Evolutionary conservation across 2,797 vertebrate species (phyloP), one percentile per base, ranked within the genome.

Genomic region (Heterohyrax brucei): DNA sequence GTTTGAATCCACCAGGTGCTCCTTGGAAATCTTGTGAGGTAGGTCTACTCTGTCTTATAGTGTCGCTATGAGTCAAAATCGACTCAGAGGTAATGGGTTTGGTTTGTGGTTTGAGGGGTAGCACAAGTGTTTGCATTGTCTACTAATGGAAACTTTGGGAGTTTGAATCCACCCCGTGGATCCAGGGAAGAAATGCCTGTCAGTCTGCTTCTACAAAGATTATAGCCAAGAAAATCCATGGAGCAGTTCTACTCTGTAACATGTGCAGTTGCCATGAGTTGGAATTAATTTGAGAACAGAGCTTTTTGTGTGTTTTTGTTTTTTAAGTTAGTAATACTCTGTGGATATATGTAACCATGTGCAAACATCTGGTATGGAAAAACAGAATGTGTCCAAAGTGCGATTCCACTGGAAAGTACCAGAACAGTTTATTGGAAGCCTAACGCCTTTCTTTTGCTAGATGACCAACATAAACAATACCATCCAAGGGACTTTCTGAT

Each of bases 281-380:
- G 4, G 19, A 44, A 73, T 22, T 18, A 73, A 44, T 16, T 73
- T 10, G 18, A 39, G 18, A 73, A 8, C 7, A 18, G 7, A 22
- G 12, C 9, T 73, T 39, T 73, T 44, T 10, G 39, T 39, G 39
- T 39, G 13, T 70, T 70, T 14, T 6, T 61, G 19, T 21, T 21
- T 21, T 61, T 5, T 21, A 19, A 18, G 16, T 33, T 70, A 70
- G 19, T 70, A 33, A 70, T 30, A 12, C 5, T 33, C 33, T 44
- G 33, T 39, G 33, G 19, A 73, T 44, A 73, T 22, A 44, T 94
- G 89, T 97, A 96, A 95, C 87, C 62, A 90, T 1, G 12, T 68
- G 79, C 87, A 96, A 96, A 96, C 83, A 70, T 77, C 72, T 22
- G 48, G 21, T 86, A 46, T 61, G 44, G 59, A 75, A 79, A 91